Percentiles rank a stretch among this genome's conserved stretches.
phyloP scores from a whole-genome alignment of 2,797 vertebrate species.

The Ctenochaetus hawaiiensis region DNA sequence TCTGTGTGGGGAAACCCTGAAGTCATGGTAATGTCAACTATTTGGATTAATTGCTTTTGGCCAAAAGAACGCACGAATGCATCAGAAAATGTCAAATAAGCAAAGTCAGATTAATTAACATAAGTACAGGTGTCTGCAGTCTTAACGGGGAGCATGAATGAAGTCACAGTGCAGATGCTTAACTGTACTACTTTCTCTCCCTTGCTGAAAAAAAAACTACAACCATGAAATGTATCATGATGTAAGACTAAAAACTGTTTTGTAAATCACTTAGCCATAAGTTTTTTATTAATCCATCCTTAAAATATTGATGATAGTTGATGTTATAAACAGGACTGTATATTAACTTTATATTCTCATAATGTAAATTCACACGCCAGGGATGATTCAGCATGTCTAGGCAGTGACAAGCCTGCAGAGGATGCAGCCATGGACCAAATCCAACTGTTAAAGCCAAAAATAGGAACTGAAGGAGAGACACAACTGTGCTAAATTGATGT shows the following conservation, averaged over 20 bases:
- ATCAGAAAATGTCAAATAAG: not conserved
- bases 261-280: not conserved
- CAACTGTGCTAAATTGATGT: constrained; percentile 51
- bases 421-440: constrained; percentile 11
- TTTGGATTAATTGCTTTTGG: not conserved
- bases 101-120: not conserved
- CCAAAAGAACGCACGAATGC: not conserved
- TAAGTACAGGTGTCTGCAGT: not conserved
- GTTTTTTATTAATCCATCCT: not conserved
- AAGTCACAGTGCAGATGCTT: not conserved
- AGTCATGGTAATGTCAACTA: constrained; percentile 12
- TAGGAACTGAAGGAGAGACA: not conserved
- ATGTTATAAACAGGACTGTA: not conserved
- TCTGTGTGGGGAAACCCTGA: constrained; percentile 13
- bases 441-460: constrained; percentile 25
- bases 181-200: not conserved
- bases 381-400: constrained; percentile 32
- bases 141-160: not conserved
- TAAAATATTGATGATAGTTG: constrained; percentile 24
- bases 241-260: not conserved
- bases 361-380: constrained; percentile 29
- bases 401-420: constrained; percentile 4
- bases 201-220: not conserved
- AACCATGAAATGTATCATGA: constrained; percentile 1
- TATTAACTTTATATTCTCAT: constrained; percentile 34